phyloP scores from a whole-genome alignment of 2,888 invertebrate genomes.

The Galerucella pusilla region DNA sequence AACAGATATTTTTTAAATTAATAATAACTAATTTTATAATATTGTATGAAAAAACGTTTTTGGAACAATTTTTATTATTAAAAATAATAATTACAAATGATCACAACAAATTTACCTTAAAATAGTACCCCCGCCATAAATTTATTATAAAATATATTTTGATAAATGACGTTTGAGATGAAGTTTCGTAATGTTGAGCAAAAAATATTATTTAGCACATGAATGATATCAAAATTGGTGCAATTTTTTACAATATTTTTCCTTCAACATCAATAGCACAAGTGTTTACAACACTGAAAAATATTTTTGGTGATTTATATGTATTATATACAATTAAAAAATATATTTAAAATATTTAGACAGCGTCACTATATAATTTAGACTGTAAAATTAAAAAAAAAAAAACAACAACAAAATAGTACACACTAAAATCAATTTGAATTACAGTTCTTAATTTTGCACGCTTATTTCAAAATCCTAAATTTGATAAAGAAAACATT shows the following conservation, averaged over 20 bases:
- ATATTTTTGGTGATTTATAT: background rate
- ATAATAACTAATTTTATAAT: too few relatives aligned
- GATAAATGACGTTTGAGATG: background rate
- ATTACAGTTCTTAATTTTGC: too few relatives aligned
- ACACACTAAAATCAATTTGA: background rate
- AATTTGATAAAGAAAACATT: too few relatives aligned
- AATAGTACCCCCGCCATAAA: background rate
- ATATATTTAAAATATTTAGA: background rate
- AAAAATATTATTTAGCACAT: background rate
- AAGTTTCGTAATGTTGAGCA: background rate
- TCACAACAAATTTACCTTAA: background rate
- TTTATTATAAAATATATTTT: background rate
- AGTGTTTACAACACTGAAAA: too few relatives aligned
- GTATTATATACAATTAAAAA: background rate
- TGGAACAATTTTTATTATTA: constrained; percentile 5
- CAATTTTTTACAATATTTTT: background rate
- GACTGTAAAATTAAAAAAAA: background rate
- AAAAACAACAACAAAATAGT: background rate
- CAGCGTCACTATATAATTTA: background rate
- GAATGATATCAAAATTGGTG: background rate
- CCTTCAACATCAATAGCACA: background rate
- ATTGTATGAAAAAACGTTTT: background rate
- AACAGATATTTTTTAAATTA: too few relatives aligned
- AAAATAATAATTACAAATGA: background rate
- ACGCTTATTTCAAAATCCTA: too few relatives aligned